Evolutionary conservation across 2,797 vertebrate genomes (phyloP), one percentile per base, ranked within the genome.

Genomic region (Enteromius unitaeniatus): DNA sequence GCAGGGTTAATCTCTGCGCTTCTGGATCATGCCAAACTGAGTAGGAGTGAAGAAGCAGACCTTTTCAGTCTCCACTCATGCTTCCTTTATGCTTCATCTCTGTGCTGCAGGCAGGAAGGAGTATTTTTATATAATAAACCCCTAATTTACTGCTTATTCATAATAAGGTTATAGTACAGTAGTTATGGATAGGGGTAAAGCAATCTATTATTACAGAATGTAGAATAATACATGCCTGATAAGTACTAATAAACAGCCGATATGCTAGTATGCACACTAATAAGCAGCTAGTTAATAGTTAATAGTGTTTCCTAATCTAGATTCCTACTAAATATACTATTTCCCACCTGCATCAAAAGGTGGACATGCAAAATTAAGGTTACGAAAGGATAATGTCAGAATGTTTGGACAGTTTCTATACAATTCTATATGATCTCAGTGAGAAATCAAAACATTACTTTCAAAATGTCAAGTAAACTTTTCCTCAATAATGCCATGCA

Each of bases 11-110:
- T 64, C 37, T 85, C 47, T 77, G 55, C 47, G 21, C 23, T 68
- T 49, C 51, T 60, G 49, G 62, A 76, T 81, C 72, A 58, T 74
- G 68, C 51, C 70, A 83, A 83, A 77, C 64, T 11, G 49, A 77
- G 64, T 68, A 53, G 62, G 64, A 68, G 81, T 31, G 8, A 58
- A 53, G 49, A 77, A 10, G 4, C 42, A 62, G 49, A 47, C 37
- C 40, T 67, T 67, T 76, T 76, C 23, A 42, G 45, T 21, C 15
- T 82, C 40, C 55, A 23, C 42, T 73, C 68, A 49, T 4, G 21
- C 53, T 60, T 58, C 47, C 79, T 40, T 53, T 74, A 55, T 15
- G 51, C 73, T 73, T 47, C 14, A 17, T 81, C 26, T 81, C n/a
- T 62, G 28, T 55, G 6, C 72, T 65, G 4, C 47, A 45, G 49